Conservation (phyloP, 2,797 vertebrate species). For the Chelonia mydas region DNA sequence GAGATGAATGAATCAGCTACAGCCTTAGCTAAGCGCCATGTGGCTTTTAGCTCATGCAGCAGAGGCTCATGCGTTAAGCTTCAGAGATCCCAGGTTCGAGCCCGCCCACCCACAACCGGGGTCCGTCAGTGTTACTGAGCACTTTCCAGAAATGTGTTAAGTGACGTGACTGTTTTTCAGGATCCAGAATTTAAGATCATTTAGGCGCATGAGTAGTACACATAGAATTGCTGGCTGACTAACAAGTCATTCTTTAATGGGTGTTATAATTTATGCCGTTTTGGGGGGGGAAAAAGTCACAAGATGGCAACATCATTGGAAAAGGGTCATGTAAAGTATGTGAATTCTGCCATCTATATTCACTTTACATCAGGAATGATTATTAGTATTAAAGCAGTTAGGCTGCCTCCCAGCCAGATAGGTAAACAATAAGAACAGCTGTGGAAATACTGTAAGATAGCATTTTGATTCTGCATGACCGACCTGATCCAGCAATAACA, state of each 20-base stretch:
- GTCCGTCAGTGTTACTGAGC: not conserved
- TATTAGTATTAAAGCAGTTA: not conserved
- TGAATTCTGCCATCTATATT: not conserved
- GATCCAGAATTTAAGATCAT: not conserved
- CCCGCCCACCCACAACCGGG: no score
- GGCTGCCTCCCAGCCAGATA: not conserved
- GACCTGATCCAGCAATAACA: not conserved
- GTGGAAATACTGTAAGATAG: not conserved
- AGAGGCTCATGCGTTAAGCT: no score
- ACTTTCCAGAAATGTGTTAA: accelerated
- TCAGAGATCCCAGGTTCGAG: no score
- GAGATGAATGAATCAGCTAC: no score
- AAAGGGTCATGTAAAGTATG: not conserved
- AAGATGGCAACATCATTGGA: not conserved
- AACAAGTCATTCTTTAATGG: not conserved
- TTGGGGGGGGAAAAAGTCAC: not conserved
- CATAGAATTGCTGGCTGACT: not conserved
- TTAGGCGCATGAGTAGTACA: not conserved
- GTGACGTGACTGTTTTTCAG: accelerated
- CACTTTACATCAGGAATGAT: not conserved
- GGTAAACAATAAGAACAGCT: not conserved
- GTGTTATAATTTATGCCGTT: not conserved
- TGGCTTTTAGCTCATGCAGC: no score
- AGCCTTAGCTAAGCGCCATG: no score
- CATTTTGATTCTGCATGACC: not conserved